Evolutionary conservation across 2,888 invertebrate species (phyloP).

Genomic region (Charanyca ferruginea): DNA sequence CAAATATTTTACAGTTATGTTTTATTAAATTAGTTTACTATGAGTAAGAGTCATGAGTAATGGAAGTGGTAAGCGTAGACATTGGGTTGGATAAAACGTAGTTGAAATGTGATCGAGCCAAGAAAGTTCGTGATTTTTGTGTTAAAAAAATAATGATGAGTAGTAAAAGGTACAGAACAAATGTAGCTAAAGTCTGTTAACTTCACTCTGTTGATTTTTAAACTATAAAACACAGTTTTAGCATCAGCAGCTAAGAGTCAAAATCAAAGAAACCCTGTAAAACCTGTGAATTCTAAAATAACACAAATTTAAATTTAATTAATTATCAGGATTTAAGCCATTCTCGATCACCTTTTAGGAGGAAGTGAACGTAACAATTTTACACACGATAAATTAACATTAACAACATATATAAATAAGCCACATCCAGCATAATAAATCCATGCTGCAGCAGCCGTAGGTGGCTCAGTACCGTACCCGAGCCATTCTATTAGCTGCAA

Average conservation of each 20-base stretch:
- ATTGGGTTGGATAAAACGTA: neutral
- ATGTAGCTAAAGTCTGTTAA: too few species aligned
- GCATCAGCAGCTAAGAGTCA: neutral
- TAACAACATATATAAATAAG: constrained; percentile 15
- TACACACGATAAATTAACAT: constrained; percentile 40
- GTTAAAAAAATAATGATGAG: too few species aligned
- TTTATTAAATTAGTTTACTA: constrained; percentile 52
- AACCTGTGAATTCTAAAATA: too few species aligned
- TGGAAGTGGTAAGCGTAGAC: constrained; percentile 41
- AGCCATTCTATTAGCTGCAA: constrained; percentile 73
- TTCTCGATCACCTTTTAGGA: neutral
- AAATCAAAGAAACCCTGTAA: too few species aligned
- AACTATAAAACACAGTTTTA: neutral
- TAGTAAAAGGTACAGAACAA: too few species aligned
- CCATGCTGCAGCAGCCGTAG: constrained; percentile 56
- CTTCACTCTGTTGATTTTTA: neutral
- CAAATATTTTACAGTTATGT: constrained; percentile 59
- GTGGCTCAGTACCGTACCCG: constrained; percentile 62
- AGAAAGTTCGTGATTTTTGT: neutral
- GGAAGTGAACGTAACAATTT: constrained; percentile 25
- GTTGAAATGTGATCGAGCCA: neutral
- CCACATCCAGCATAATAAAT: constrained; percentile 51
- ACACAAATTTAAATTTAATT: too few species aligned
- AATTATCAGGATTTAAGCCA: too few species aligned
- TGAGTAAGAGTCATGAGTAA: constrained; percentile 1